phyloP scores from a whole-genome alignment of 53 echinoderm and acorn worm species.

The Crossaster papposus region DNA sequence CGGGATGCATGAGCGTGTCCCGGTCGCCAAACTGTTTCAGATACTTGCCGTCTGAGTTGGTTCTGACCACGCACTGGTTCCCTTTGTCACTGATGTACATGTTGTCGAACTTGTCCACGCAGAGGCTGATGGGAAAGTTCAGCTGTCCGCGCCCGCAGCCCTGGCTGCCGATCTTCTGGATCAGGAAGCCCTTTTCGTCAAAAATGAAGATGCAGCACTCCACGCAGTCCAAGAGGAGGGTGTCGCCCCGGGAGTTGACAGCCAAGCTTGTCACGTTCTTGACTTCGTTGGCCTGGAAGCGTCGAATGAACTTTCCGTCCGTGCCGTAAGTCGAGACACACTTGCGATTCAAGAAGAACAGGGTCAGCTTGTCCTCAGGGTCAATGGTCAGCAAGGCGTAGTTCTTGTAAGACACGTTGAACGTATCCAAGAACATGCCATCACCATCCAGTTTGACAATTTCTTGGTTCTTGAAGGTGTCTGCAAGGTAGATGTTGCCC shows the following conservation, averaged over 20 bases:
- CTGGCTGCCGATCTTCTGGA: conserved; percentile 68
- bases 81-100: conserved; percentile 82
- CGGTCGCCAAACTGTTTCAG: conserved; percentile 52
- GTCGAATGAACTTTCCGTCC: conserved; percentile 64
- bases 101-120: conserved; percentile 70
- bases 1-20: conserved; percentile 67
- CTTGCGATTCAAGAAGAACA: conserved; percentile 71
- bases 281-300: conserved; percentile 70
- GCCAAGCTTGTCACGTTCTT: conserved; percentile 70
- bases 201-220: conserved; percentile 71
- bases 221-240: conserved; percentile 74
- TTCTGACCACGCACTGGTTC: conserved; percentile 63
- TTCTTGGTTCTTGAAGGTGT: conserved; percentile 78
- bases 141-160: conserved; percentile 55
- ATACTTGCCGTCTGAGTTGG: conserved; percentile 65
- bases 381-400: conserved; percentile 71
- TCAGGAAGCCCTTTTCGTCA: conserved; percentile 67
- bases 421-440: conserved; percentile 67
- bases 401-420: conserved; percentile 75
- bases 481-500: conserved; percentile 81
- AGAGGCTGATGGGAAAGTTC: conserved; percentile 74
- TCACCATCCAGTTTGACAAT: conserved; percentile 70
- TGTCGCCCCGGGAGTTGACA: conserved; percentile 65
- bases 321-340: conserved; percentile 68
- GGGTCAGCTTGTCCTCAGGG: conserved; percentile 66